Evolutionary conservation across 2,888 invertebrate species (phyloP).

Genomic region (Cheilosia soror): DNA sequence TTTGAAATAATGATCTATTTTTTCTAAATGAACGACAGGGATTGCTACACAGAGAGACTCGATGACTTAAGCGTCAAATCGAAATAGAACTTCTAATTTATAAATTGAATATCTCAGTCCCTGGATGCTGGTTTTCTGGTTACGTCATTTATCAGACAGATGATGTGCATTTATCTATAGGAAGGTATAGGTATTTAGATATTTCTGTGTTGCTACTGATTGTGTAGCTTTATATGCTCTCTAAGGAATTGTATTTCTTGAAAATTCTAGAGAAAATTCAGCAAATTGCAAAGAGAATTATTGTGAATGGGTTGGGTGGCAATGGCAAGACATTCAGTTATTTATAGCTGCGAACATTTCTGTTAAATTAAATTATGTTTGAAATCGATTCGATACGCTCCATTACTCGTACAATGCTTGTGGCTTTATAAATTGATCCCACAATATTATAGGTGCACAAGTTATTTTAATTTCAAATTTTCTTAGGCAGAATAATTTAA

Average conservation of each 20-base stretch:
- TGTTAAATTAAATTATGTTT: constrained; percentile 23
- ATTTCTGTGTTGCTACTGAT: too few species aligned
- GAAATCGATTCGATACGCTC: constrained; percentile 23
- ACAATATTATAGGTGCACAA: too few species aligned
- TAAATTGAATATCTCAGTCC: constrained; percentile 20
- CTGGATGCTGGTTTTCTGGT: neutral
- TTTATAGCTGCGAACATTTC: constrained; percentile 25
- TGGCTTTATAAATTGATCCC: too few species aligned
- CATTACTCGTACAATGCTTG: neutral
- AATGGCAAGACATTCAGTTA: constrained; percentile 2
- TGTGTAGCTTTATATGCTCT: too few species aligned
- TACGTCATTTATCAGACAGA: neutral
- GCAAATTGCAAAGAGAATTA: too few species aligned
- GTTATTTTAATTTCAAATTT: too few species aligned
- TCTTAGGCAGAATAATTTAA: too few species aligned
- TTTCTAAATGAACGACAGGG: too few species aligned
- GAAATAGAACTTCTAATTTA: constrained; percentile 15
- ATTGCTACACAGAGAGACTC: neutral
- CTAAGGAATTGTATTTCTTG: too few species aligned
- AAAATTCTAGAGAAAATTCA: too few species aligned
- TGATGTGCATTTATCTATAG: neutral
- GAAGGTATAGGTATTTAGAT: too few species aligned
- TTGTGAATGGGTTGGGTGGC: neutral
- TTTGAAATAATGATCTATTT: too few species aligned
- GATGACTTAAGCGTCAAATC: constrained; percentile 2